Evolutionary conservation across 2,888 invertebrate species (phyloP), one percentile per base, ranked within the genome.

Genomic region (Strigamia crassipes): DNA sequence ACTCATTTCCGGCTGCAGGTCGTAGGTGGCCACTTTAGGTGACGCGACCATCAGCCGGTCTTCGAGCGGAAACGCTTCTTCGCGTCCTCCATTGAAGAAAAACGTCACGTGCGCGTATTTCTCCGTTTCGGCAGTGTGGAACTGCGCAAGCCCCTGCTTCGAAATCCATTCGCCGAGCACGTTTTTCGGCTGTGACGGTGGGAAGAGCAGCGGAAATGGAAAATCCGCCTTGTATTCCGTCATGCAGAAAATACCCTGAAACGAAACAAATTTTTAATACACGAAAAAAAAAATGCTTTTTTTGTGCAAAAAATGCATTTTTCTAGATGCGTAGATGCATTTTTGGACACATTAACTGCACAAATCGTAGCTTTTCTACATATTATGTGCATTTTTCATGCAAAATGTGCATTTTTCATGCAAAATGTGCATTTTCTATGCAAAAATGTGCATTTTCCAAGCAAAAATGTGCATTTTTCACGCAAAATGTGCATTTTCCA

Each of bases 51-150:
- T 85, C 78, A 85, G 83, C 5, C 89, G 85, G 18, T 88, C 88
- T 84, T 89, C 89, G 15, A 46, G 12, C n/a, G 42, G 79, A 56
- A 89, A 89, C 31, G 85, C 86, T 38, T 85, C 85, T 84, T 89
- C 89, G 73, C 86, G 85, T 6, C 89, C 89, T n/a, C 89, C 89
- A 83, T 89, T 89, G 86, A 89, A 89, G 86, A 89, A 89, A 84
- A 89, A 89, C 0, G 89, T 89, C n/a, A 89, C 89, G 83, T 89
- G 89, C 13, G 89, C 88, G 84, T 89, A 89, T 83, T 89, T 88
- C 82, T 89, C 88, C 1, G 88, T 88, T 84, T 89, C 88, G 87
- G 89, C 89, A 83, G 88, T 89, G 82, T 89, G 89, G 83, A 86
- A 89, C 82, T 89, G 89, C 1, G 87, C 80, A 10, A 87, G 84